Evolutionary conservation across 2,797 vertebrate genomes (phyloP).

Genomic region (Rachycentron canadum): DNA sequence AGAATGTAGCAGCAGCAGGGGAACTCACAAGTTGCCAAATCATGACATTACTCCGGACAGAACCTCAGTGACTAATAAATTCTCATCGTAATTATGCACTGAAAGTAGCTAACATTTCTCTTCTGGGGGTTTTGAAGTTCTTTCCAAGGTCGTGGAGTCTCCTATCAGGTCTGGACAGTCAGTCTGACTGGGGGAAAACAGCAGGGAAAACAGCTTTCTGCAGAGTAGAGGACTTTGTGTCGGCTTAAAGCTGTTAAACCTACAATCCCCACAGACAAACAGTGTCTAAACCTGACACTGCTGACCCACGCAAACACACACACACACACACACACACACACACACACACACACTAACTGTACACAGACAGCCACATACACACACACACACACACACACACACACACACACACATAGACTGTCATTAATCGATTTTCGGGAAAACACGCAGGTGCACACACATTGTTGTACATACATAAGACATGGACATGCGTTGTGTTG

Average conservation of each 20-base stretch:
- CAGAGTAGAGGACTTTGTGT: slow-evolving; percentile 80
- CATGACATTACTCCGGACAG: slow-evolving; percentile 9
- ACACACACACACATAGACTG: not conserved
- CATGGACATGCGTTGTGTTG: not conserved
- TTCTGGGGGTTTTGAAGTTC: slow-evolving; percentile 59
- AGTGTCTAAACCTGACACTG: slow-evolving; percentile 80
- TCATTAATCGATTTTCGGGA: slow-evolving; percentile 14
- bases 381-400: slow-evolving; percentile 7
- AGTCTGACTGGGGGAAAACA: slow-evolving; percentile 56
- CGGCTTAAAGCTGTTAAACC: slow-evolving; percentile 83
- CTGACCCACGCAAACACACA: slow-evolving; percentile 74
- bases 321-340: slow-evolving; percentile 22
- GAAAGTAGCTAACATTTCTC: slow-evolving; percentile 55
- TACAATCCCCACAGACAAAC: slow-evolving; percentile 82
- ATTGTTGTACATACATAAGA: not conserved
- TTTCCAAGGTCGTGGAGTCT: slow-evolving; percentile 72
- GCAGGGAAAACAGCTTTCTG: slow-evolving; percentile 79
- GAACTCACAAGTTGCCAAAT: slow-evolving; percentile 43
- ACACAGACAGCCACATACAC: slow-evolving; percentile 25
- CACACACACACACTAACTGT: slow-evolving; percentile 9
- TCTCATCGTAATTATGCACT: slow-evolving; percentile 43
- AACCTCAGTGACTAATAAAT: slow-evolving; percentile 42
- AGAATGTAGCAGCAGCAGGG: slow-evolving; percentile 2
- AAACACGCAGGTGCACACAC: not conserved
- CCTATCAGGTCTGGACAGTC: slow-evolving; percentile 79